Percentiles rank a stretch among this genome's conserved stretches.
Conservation (phyloP, 2,113 vertebrate genomes). For the Protomyctophum bolini region DNA sequence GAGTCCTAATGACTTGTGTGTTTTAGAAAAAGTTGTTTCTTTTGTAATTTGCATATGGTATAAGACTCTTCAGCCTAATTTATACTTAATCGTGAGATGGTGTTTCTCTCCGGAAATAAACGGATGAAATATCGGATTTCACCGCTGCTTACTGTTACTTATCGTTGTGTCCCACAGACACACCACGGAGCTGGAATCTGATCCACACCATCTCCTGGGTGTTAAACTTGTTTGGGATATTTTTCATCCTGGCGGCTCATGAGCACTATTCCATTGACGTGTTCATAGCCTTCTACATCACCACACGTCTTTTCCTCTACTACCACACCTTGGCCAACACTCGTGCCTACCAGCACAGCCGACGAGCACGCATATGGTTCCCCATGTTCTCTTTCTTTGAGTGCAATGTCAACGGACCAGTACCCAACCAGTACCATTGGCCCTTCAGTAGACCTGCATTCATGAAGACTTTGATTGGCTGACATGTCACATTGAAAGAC, state of each 20-base stretch:
- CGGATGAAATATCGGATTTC: no score
- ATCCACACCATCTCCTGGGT: slow-evolving; percentile 98
- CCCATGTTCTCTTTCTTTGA: slow-evolving; percentile 99
- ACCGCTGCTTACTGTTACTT: no score
- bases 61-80: no score
- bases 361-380: slow-evolving; percentile 96
- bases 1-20: slow-evolving; percentile 39
- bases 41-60: neutral
- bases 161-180: slow-evolving; percentile 77
- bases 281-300: slow-evolving; percentile 98
- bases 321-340: slow-evolving; percentile 97
- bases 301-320: slow-evolving; percentile 96
- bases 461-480: slow-evolving; percentile 90
- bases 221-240: slow-evolving; percentile 96
- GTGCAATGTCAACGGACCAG: slow-evolving; percentile 94
- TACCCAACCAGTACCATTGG: slow-evolving; percentile 97
- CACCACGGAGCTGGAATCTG: slow-evolving; percentile 94
- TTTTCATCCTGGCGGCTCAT: slow-evolving; percentile 97
- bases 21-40: neutral
- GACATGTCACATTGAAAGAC: slow-evolving; percentile 14
- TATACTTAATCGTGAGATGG: no score
- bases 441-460: slow-evolving; percentile 89
- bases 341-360: slow-evolving; percentile 91
- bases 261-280: slow-evolving; percentile 99
- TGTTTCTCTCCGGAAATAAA: no score